These are phyloP conservation scores for Limnothrissa miodon DNA, from an alignment of 2,113 vertebrate species.

Conservation along the genomic window DNA sequence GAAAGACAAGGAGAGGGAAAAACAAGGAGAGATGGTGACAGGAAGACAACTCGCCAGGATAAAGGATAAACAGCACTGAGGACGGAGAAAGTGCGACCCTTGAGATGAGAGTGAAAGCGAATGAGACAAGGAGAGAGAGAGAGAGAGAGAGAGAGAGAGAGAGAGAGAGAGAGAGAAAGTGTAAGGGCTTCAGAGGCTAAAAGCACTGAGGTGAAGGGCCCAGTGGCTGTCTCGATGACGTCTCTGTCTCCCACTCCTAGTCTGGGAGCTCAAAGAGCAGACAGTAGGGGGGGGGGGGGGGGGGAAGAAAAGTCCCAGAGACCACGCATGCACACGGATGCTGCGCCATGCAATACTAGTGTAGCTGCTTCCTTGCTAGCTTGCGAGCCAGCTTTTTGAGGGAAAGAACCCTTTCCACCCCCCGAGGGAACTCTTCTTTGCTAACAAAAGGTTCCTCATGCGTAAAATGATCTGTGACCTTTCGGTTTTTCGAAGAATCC, in stretches of 20 bases:
- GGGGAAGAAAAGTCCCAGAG: not conserved
- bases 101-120: not conserved
- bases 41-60: not conserved
- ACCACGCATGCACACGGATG: not conserved
- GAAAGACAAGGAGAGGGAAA: not conserved
- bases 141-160: not conserved
- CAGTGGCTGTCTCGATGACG: not conserved
- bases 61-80: not conserved
- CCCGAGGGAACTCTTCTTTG: not conserved
- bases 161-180: not conserved
- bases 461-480: slow-evolving; percentile 1
- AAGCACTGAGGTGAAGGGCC: not conserved
- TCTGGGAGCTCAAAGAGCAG: not conserved
- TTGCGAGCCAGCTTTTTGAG: not conserved
- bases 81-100: not conserved
- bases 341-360: not conserved
- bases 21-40: not conserved
- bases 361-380: not conserved
- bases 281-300: not conserved
- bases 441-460: not conserved
- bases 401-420: not conserved
- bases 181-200: not conserved
- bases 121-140: not conserved
- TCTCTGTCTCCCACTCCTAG: not conserved
- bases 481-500: not conserved